Conservation (phyloP, 2,113 vertebrate species). For the Cynoglossus semilaevis region DNA sequence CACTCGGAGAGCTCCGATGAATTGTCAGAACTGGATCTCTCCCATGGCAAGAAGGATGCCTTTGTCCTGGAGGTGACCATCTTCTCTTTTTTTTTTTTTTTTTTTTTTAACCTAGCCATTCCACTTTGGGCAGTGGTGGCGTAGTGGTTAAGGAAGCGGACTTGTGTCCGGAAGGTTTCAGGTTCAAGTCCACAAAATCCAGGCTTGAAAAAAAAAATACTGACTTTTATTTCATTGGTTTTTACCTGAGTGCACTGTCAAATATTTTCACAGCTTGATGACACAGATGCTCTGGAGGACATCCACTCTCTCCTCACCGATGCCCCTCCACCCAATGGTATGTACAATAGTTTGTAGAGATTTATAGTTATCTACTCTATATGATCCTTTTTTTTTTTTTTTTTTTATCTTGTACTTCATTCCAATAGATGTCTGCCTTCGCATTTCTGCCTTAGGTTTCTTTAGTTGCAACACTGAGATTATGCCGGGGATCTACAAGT, state of each 20-base stretch:
- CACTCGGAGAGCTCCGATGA: slow-evolving; percentile 98
- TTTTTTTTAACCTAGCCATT: too few relatives aligned
- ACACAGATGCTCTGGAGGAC: slow-evolving; percentile 96
- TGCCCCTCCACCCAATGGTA: slow-evolving; percentile 86
- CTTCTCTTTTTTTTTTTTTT: neutral
- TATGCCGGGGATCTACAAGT: slow-evolving; percentile 98
- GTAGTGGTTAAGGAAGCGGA: too few relatives aligned
- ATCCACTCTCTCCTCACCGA: slow-evolving; percentile 94
- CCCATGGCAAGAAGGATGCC: slow-evolving; percentile 97
- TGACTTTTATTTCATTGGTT: too few relatives aligned
- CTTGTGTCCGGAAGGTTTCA: too few relatives aligned
- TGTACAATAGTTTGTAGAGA: neutral
- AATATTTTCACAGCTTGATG: slow-evolving; percentile 86
- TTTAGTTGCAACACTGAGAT: slow-evolving; percentile 97
- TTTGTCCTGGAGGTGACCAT: slow-evolving; percentile 91
- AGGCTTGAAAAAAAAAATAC: too few relatives aligned
- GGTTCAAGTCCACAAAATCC: too few relatives aligned
- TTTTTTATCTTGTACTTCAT: too few relatives aligned
- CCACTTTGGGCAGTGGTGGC: too few relatives aligned
- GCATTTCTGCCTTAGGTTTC: slow-evolving; percentile 82
- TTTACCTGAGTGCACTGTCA: neutral
- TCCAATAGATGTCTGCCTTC: neutral
- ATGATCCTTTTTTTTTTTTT: neutral
- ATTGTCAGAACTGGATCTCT: slow-evolving; percentile 91
- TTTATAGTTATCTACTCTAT: too few relatives aligned